These are phyloP conservation scores for Cerastis leucographa DNA, from an alignment of 2,888 invertebrate genomes.

Conservation along the genomic window DNA sequence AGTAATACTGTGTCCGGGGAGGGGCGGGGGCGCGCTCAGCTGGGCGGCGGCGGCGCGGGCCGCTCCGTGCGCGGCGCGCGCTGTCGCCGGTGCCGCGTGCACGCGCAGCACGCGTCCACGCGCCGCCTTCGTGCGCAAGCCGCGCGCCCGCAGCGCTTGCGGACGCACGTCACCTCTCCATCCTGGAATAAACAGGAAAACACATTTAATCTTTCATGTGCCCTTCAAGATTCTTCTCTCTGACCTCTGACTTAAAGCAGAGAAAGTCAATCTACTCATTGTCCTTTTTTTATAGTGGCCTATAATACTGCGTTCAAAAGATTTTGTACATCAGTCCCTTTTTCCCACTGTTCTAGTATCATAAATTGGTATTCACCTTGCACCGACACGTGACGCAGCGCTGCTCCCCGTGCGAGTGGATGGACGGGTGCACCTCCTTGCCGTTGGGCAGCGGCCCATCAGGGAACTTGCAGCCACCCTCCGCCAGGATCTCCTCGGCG, in stretches of 20 bases:
- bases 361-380: slow-evolving; percentile 91
- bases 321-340: background rate
- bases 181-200: slow-evolving; percentile 89
- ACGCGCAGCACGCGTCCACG: slow-evolving; percentile 91
- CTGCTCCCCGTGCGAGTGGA: slow-evolving; percentile 96
- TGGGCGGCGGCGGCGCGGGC: slow-evolving; percentile 70
- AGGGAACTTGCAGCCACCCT: slow-evolving; percentile 96
- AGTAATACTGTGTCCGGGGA: slow-evolving; percentile 67
- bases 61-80: slow-evolving; percentile 76
- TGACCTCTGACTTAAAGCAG: background rate
- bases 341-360: background rate
- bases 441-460: slow-evolving; percentile 93
- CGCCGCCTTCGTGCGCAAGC: slow-evolving; percentile 91
- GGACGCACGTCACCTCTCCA: slow-evolving; percentile 94
- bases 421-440: slow-evolving; percentile 96
- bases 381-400: slow-evolving; percentile 97
- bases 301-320: background rate
- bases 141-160: slow-evolving; percentile 94
- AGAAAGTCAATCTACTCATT: background rate
- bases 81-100: slow-evolving; percentile 90
- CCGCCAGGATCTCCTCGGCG: slow-evolving; percentile 93
- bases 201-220: background rate
- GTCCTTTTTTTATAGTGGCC: background rate
- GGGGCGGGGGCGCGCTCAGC: slow-evolving; percentile 74
- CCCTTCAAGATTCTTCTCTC: background rate